Conservation (phyloP, 2,113 vertebrate species). For the Murina feae region DNA sequence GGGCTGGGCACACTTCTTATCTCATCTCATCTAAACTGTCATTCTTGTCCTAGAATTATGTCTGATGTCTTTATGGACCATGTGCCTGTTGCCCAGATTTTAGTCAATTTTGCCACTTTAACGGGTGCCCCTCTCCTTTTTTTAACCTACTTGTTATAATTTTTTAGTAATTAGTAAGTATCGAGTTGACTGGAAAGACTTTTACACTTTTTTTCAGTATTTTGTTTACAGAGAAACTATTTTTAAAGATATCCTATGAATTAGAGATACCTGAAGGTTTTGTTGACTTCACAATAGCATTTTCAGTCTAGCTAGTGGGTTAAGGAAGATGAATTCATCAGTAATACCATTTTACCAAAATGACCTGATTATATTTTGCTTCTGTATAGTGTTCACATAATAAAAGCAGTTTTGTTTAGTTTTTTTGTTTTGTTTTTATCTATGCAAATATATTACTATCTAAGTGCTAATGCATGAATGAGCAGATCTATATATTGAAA, state of each 20-base stretch:
- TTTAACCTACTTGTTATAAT: neutral
- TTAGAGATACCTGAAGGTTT: neutral
- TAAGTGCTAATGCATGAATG: neutral
- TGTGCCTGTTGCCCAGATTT: neutral
- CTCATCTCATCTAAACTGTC: neutral
- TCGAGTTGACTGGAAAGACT: neutral
- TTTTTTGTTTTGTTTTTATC: neutral
- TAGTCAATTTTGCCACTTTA: neutral
- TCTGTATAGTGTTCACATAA: neutral
- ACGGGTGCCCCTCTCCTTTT: neutral
- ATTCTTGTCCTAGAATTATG: neutral
- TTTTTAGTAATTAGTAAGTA: neutral
- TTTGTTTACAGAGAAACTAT: neutral
- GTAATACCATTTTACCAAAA: neutral
- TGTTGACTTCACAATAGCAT: neutral
- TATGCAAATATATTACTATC: neutral
- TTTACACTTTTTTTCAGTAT: neutral
- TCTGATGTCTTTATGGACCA: neutral
- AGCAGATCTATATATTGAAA: conserved; percentile 21
- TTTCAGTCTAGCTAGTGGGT: neutral
- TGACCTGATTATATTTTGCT: neutral
- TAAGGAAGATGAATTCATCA: conserved; percentile 10
- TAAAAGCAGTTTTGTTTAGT: neutral
- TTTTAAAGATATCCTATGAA: neutral
- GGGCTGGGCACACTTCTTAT: neutral